Base-by-base conservation (phyloP, 2,113 vertebrate species). In the Solea senegalensis region DNA sequence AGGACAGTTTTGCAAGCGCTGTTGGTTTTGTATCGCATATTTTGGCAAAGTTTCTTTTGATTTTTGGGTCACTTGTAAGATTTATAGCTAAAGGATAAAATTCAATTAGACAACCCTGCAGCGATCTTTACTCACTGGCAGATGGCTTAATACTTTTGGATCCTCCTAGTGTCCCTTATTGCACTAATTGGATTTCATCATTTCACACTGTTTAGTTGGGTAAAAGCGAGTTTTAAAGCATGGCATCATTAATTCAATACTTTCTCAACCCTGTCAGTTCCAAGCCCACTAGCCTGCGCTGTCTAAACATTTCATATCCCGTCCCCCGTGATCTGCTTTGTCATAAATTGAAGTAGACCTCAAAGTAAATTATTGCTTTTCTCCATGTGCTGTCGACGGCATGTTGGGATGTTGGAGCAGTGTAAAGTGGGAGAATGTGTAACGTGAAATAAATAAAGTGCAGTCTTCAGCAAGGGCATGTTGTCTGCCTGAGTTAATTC, bases 51-150 rank as follows among this genome's bases (percentile, higher is more conserved):
- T 89, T 89, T 86, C 48, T 14, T 73, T 69, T 71, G 81, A 90
- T 13, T 91, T 21, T 85, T 87, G 73, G 86, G 88, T 89, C 89
- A 89, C 69, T 84, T 54, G 51, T 59, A 74, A 86, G 75, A 83
- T 85, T 82, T 81, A 59, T 78, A 82, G 78, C 83, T 63, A 63
- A 58, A 76, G 70, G 81, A 86, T 86, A 74, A 77, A 81, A 89
- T 88, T 89, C 83, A 85, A 86, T 88, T 80, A 86, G 85, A 88
- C 83, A 89, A 78, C 81, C 89, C 84, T 51, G 78, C 74, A 90
- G 89, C 82, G 54, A 68, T 82, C 78, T 73, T 65, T 77, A 66
- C 69, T 86, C 81, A 57, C 74, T 84, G 80, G 76, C 89, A 89
- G 87, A 90, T 86, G 85, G 84, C 76, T 88, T 84, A 80, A 89